Evolutionary conservation across 1,140 invertebrate species (phyloP).

Genomic region (Rhopalosiphum maidis): DNA sequence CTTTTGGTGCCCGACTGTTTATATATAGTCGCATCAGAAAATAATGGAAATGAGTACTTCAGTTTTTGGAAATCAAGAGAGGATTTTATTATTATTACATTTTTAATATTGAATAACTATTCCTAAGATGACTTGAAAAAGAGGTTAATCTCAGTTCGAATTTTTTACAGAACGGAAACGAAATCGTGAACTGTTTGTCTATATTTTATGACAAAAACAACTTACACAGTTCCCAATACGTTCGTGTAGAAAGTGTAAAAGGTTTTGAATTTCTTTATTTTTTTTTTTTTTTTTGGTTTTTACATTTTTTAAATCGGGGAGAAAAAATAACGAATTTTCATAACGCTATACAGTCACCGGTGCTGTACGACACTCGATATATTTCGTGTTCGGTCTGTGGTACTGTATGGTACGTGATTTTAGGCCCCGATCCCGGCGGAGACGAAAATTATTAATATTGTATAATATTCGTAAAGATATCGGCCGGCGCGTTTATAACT

Average conservation of each 20-base stretch:
- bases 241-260: too few relatives aligned
- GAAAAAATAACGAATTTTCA: background rate
- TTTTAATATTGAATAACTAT: background rate
- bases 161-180: background rate
- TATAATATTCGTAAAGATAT: background rate
- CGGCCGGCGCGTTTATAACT: background rate
- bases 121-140: background rate
- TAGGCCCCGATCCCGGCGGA: background rate
- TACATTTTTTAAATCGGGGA: background rate
- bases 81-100: too few relatives aligned
- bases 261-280: background rate
- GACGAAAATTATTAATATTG: constrained; percentile 8
- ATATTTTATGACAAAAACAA: background rate
- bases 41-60: background rate
- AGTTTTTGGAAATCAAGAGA: background rate
- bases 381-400: background rate
- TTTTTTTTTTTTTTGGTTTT: too few relatives aligned
- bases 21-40: background rate
- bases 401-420: background rate
- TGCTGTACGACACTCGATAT: too few relatives aligned
- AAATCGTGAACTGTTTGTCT: background rate
- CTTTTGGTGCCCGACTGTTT: background rate
- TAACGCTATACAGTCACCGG: background rate
- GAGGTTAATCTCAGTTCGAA: background rate
- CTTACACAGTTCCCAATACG: background rate